phyloP scores from a whole-genome alignment of 2,113 vertebrate species.

The Falcunculus frontatus region DNA sequence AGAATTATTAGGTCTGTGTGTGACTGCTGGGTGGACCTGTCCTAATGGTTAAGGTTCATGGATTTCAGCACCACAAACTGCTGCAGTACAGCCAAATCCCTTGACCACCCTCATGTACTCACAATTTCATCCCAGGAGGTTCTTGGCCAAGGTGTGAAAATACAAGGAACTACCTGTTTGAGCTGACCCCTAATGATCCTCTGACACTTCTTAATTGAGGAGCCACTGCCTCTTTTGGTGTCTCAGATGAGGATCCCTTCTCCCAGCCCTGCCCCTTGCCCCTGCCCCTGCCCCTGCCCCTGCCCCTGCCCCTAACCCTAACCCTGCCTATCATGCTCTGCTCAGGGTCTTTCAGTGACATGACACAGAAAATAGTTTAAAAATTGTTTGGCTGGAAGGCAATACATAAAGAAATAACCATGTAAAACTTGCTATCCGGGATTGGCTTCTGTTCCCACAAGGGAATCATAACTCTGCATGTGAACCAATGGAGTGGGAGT shows the following conservation, averaged over 20 bases:
- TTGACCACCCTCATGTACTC: background rate
- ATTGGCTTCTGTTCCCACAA: background rate
- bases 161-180: background rate
- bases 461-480: background rate
- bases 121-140: background rate
- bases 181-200: background rate
- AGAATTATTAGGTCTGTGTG: rapidly evolving
- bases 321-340: background rate
- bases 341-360: background rate
- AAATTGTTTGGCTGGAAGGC: background rate
- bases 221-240: background rate
- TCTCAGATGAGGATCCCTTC: background rate
- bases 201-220: background rate
- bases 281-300: background rate
- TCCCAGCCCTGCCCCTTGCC: background rate
- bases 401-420: background rate
- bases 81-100: background rate
- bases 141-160: background rate
- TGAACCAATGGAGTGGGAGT: background rate
- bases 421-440: background rate
- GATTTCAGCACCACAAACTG: background rate
- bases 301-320: background rate
- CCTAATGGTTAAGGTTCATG: background rate
- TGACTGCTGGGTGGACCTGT: background rate
- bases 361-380: background rate